These are phyloP conservation scores for Polymixis lichenea DNA, from an alignment of 2,888 invertebrate species.

Conservation along the genomic window DNA sequence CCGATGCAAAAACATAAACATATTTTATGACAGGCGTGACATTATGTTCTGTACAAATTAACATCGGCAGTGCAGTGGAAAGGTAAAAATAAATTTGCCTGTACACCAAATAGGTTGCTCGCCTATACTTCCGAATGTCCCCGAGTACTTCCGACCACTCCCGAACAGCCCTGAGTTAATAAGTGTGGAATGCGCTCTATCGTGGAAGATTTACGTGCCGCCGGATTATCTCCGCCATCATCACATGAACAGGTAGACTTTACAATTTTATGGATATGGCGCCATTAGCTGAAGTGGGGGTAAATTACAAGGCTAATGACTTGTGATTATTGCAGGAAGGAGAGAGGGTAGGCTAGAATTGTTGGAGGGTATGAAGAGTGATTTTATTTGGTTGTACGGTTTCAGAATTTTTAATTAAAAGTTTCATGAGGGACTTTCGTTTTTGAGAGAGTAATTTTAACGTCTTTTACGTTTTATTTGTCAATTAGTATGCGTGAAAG, in stretches of 20 bases:
- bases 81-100: neutral
- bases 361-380: neutral
- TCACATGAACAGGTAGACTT: slow-evolving; percentile 67
- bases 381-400: slow-evolving; percentile 7
- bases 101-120: slow-evolving; percentile 6
- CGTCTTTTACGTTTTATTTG: neutral
- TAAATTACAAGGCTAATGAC: slow-evolving; percentile 63
- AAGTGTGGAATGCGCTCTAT: slow-evolving; percentile 73
- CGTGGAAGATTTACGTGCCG: slow-evolving; percentile 70
- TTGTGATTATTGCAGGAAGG: slow-evolving; percentile 49
- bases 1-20: too few relatives aligned
- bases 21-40: too few relatives aligned
- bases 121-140: neutral
- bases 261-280: slow-evolving; percentile 64
- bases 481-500: neutral
- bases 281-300: slow-evolving; percentile 33
- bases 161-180: slow-evolving; percentile 68
- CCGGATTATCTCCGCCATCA: slow-evolving; percentile 70
- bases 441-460: neutral
- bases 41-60: neutral
- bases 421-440: neutral
- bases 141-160: slow-evolving; percentile 14
- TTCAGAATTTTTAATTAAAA: slow-evolving; percentile 26
- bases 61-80: neutral
- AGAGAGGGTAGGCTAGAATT: slow-evolving; percentile 18